Evolutionary conservation across 2,113 vertebrate genomes (phyloP).

Genomic region (Petrocephalus microphthalmus): DNA sequence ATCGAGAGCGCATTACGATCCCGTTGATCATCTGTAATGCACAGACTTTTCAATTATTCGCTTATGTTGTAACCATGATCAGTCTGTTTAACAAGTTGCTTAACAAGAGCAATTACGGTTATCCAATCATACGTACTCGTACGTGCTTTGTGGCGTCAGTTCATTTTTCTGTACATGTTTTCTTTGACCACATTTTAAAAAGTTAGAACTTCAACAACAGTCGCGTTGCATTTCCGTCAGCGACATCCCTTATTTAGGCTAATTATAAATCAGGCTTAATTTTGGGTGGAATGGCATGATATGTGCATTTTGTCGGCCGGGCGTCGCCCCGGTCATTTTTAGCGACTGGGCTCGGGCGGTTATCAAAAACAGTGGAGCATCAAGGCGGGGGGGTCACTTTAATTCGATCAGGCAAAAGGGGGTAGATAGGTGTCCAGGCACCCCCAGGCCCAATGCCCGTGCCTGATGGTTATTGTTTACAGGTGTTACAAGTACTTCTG

Average conservation of each 20-base stretch:
- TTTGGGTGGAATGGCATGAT: not conserved
- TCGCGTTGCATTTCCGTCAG: not conserved
- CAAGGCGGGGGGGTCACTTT: too few species aligned
- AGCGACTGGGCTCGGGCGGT: too few species aligned
- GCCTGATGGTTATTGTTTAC: not conserved
- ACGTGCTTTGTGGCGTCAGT: not conserved
- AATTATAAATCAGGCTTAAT: not conserved
- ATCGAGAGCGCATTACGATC: not conserved
- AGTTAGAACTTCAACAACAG: not conserved
- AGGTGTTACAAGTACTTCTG: not conserved
- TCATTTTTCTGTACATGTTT: not conserved
- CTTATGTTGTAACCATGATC: not conserved
- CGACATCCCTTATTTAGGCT: not conserved
- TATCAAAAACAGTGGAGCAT: too few species aligned
- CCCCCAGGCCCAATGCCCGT: not conserved
- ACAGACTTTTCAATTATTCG: not conserved
- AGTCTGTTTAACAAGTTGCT: not conserved
- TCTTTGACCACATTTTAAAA: not conserved
- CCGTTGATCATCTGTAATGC: not conserved
- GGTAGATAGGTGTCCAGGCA: too few species aligned
- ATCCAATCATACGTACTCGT: not conserved
- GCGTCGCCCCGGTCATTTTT: too few species aligned
- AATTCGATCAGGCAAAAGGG: too few species aligned
- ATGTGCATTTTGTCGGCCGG: not conserved
- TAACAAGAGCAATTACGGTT: not conserved